Evolutionary conservation across 2,888 invertebrate genomes (phyloP).

Genomic region (Euproctis similis): DNA sequence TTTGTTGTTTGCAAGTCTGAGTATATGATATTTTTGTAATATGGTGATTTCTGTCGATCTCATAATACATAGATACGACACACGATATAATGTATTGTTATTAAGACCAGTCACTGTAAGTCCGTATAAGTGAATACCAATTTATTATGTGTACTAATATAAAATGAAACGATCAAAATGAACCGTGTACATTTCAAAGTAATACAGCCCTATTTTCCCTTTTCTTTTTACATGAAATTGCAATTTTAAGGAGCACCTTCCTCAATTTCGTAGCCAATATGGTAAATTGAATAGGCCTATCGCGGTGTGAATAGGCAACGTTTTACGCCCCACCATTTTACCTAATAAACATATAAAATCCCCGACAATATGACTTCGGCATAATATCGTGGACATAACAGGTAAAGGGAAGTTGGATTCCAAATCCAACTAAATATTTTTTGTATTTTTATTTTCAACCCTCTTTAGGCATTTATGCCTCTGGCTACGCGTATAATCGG

Average conservation of each 20-base stretch:
- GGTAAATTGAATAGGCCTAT: slow-evolving; percentile 24
- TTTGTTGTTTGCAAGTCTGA: too few relatives aligned
- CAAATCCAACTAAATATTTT: slow-evolving; percentile 18
- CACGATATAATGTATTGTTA: too few relatives aligned
- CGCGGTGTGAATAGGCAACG: slow-evolving; percentile 17
- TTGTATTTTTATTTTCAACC: slow-evolving; percentile 18
- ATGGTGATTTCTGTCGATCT: too few relatives aligned
- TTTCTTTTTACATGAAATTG: slow-evolving; percentile 3
- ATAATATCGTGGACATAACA: slow-evolving; percentile 22
- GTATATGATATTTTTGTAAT: too few relatives aligned
- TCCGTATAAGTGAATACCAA: too few relatives aligned
- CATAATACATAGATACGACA: too few relatives aligned
- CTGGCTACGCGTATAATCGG: slow-evolving; percentile 19
- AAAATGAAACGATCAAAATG: too few relatives aligned
- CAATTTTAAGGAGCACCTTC: slow-evolving; percentile 4
- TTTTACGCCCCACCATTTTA: slow-evolving; percentile 17
- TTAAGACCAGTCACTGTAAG: too few relatives aligned
- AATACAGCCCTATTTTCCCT: too few relatives aligned
- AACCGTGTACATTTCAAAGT: too few relatives aligned
- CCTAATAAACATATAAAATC: slow-evolving; percentile 17
- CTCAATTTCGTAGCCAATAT: slow-evolving; percentile 6
- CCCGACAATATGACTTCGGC: slow-evolving; percentile 14
- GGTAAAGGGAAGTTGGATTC: slow-evolving; percentile 7
- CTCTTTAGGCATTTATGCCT: slow-evolving; percentile 19
- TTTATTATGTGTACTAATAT: too few relatives aligned